Evolutionary conservation across 30 jellyfish, hydroid and myxozoan genomes (phyloP).

Genomic region (Morbakka virulenta): DNA sequence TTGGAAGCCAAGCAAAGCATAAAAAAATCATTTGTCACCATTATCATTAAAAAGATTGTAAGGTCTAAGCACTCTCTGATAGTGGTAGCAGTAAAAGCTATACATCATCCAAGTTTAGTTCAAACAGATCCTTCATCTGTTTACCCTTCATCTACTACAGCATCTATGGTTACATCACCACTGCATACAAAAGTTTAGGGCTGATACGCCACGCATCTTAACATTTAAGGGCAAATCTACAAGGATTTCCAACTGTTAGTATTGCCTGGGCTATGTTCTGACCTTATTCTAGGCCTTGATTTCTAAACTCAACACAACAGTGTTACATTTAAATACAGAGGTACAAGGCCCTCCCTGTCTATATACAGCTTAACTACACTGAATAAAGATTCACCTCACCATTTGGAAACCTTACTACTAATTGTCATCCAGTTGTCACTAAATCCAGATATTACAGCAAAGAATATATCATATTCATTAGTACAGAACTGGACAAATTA

Average conservation of each 20-base stretch:
- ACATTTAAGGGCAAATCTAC: not conserved
- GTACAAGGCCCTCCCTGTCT: not conserved
- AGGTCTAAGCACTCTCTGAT: slow-evolving; percentile 49
- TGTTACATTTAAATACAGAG: not conserved
- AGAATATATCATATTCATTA: not conserved
- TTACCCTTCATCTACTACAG: not conserved
- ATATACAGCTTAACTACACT: not conserved
- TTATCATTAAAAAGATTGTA: too few relatives aligned
- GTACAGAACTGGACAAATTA: not conserved
- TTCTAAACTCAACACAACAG: too few relatives aligned
- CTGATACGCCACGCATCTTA: slow-evolving; percentile 10
- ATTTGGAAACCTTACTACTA: slow-evolving; percentile 13
- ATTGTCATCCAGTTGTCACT: slow-evolving; percentile 33
- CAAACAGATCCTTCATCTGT: slow-evolving; percentile 9
- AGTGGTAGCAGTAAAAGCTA: slow-evolving; percentile 37
- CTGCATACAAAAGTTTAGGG: slow-evolving; percentile 6
- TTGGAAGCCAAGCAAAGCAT: too few relatives aligned
- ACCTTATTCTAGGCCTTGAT: too few relatives aligned
- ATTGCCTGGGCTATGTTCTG: not conserved
- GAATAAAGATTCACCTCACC: not conserved
- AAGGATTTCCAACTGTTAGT: too few relatives aligned
- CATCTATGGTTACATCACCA: slow-evolving; percentile 47
- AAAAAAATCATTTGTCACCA: too few relatives aligned
- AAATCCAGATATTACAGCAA: slow-evolving; percentile 20
- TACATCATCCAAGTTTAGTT: slow-evolving; percentile 19